Base-by-base conservation (phyloP, 2,797 vertebrate species). In the Centroberyx gerrardi region DNA sequence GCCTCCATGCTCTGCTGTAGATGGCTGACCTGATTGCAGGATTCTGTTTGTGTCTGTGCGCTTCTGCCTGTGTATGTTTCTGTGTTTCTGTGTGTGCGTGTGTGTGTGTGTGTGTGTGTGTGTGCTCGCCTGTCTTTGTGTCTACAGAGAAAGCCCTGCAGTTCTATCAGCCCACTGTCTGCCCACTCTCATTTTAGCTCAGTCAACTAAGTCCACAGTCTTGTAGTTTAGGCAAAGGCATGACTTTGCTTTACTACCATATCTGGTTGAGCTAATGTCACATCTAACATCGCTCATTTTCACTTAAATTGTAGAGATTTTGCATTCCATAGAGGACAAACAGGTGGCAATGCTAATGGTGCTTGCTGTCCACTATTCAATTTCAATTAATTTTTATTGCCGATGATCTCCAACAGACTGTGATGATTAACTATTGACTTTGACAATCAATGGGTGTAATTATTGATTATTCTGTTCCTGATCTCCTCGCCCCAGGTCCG, bases 401-500 rank as follows among this genome's bases (percentile, higher is more conserved):
- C 48, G 36, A 68, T 72, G 68, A 78, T 83, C 88, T 82, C 54
- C 70, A 59, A 64, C 75, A 72, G 82, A 84, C 58, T 68, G 72
- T 61, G 75, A 81, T 84, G 84, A 87, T 89, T 72, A 85, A 73
- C 78, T 88, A 73, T 82, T 86, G 83, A 85, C 79, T 84, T 42
- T 54, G 58, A 49, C 76, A 78, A 76, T 84, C 79, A 18, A 85
- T 82, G 73, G 63, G 18, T 66, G 8, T 87, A 83, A 87, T 90
- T 86, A 88, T 86, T 90, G 80, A 84, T 91, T 78, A 81, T 86
- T 77, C 63, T 88, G 87, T 85, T 80, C 85, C 86, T 88, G 85
- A 88, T 33, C 88, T 85, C 81, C 83, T 90, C 6, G 59, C 65
- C 83, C 74, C 91, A 99, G 98, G 96, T 71, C 92, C 96, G 0